These are phyloP conservation scores for Lacanobia wlatinum DNA, from an alignment of 2,888 invertebrate species.

Conservation along the genomic window DNA sequence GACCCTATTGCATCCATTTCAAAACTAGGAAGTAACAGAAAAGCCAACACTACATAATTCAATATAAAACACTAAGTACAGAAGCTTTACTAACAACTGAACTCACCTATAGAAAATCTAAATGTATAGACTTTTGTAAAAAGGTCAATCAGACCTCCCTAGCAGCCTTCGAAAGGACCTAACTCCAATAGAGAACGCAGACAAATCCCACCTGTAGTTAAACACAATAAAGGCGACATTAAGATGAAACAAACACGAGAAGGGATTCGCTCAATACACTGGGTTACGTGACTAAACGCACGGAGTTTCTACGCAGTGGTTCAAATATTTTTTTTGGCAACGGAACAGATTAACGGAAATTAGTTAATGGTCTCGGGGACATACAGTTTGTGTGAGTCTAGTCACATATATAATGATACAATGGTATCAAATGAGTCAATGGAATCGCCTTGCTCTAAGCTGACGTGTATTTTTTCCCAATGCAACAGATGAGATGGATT, in stretches of 20 bases:
- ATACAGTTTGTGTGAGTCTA: neutral
- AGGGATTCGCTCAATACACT: conserved; percentile 49
- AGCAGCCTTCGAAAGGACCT: conserved; percentile 21
- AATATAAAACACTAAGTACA: conserved; percentile 39
- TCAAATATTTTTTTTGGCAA: conserved; percentile 50
- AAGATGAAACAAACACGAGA: conserved; percentile 11
- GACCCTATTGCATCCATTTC: conserved; percentile 10
- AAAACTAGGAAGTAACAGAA: conserved; percentile 31
- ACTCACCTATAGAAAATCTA: conserved; percentile 21
- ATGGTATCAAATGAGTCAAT: neutral
- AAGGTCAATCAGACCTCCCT: conserved; percentile 38
- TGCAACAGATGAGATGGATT: neutral
- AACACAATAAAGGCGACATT: conserved; percentile 29
- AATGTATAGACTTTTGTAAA: conserved; percentile 31
- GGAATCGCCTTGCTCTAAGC: neutral
- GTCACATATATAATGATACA: neutral
- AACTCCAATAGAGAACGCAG: neutral
- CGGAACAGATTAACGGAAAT: conserved; percentile 13
- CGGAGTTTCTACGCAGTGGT: conserved; percentile 53
- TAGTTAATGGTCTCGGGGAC: conserved; percentile 21
- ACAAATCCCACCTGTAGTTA: conserved; percentile 14
- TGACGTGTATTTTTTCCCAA: neutral
- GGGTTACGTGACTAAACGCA: conserved; percentile 65
- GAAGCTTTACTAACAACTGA: conserved; percentile 20
- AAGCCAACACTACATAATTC: conserved; percentile 15